phyloP scores from a whole-genome alignment of 2,797 vertebrate species.

The Enteromius fasciolatus region DNA sequence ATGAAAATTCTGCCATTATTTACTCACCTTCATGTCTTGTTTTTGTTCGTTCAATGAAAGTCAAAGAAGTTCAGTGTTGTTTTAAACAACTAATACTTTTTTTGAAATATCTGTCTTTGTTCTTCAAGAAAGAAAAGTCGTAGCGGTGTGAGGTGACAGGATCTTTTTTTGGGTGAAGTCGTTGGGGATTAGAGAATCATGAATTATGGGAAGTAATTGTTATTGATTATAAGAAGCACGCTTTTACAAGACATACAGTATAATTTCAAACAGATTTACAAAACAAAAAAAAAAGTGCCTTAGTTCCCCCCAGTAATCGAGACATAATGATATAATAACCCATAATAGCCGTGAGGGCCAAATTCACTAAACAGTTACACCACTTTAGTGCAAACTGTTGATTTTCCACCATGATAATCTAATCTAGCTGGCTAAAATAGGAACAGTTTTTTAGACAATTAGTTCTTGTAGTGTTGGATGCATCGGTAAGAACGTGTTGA shows the following conservation, averaged over 20 bases:
- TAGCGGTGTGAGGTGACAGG: not conserved
- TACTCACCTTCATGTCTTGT: not conserved
- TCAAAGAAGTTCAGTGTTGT: not conserved
- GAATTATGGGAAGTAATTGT: not conserved
- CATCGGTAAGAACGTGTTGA: not conserved
- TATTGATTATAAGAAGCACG: not conserved
- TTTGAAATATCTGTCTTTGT: not conserved
- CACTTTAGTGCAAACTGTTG: slow-evolving; percentile 1
- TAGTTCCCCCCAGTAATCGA: not conserved
- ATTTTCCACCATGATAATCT: slow-evolving; percentile 1
- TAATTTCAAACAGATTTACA: not conserved
- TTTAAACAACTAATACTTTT: not conserved
- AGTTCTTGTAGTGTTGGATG: not conserved
- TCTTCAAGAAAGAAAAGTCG: not conserved
- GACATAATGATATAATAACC: slow-evolving; percentile 8
- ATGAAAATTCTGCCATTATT: not conserved
- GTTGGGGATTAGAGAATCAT: not conserved
- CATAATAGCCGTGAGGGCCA: not conserved
- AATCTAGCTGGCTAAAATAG: not conserved
- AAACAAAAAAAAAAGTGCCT: not conserved
- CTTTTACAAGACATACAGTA: not conserved
- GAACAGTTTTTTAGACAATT: not conserved
- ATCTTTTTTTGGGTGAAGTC: not conserved
- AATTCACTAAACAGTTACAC: not conserved
- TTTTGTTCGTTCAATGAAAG: not conserved